These are phyloP conservation scores for Probaryconus sp. DNA, from an alignment of 1,140 invertebrate species.

Conservation along the genomic window DNA sequence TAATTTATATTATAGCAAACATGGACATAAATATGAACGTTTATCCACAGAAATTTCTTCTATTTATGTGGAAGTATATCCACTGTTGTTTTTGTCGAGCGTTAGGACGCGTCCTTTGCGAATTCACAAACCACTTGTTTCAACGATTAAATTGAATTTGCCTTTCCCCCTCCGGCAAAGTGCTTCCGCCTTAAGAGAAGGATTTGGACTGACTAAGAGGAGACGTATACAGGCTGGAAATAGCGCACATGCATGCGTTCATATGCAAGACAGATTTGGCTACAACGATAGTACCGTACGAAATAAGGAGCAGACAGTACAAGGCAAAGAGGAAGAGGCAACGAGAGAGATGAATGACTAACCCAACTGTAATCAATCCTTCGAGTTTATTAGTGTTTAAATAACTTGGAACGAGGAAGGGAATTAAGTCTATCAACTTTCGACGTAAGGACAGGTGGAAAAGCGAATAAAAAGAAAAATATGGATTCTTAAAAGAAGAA, in stretches of 20 bases:
- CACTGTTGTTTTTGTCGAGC: constrained; percentile 5
- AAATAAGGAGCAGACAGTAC: constrained; percentile 36
- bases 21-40: too few species aligned
- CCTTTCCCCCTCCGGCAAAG: constrained; percentile 30
- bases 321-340: too few species aligned
- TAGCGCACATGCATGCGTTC: constrained; percentile 18
- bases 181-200: constrained; percentile 28
- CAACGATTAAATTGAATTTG: constrained; percentile 41
- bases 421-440: constrained; percentile 9
- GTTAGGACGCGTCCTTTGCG: background rate
- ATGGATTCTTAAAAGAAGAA: too few species aligned
- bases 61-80: too few species aligned
- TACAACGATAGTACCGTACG: background rate
- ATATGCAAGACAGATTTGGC: constrained; percentile 7
- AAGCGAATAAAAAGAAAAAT: too few species aligned
- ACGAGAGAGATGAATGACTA: constrained; percentile 30
- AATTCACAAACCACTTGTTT: constrained; percentile 30
- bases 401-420: constrained; percentile 28
- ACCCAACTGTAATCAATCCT: constrained; percentile 32
- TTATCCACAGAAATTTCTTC: too few species aligned
- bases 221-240: too few species aligned
- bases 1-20: too few species aligned
- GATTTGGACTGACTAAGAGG: constrained; percentile 3
- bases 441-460: too few species aligned
- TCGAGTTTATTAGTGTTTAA: constrained; percentile 26